These are phyloP conservation scores for Aegithalos caudatus DNA, from an alignment of 2,113 vertebrate genomes.

Conservation along the genomic window DNA sequence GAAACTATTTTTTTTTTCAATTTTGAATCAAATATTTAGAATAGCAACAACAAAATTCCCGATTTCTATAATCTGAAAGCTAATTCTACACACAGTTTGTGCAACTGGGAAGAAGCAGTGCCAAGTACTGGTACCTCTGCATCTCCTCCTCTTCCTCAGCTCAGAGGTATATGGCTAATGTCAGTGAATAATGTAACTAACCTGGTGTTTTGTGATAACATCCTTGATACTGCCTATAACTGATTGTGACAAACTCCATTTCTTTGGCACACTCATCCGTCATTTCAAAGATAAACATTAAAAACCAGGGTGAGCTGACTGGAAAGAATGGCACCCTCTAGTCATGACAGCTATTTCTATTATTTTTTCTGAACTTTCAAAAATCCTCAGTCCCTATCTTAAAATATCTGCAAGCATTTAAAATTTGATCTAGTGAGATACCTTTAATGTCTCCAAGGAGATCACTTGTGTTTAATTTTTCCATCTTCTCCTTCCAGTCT, in stretches of 20 bases:
- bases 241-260: background rate
- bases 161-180: background rate
- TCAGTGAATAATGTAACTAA: background rate
- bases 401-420: background rate
- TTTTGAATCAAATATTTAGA: background rate
- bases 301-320: background rate
- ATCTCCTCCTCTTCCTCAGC: background rate
- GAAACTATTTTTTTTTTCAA: background rate
- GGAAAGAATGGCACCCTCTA: background rate
- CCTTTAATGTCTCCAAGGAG: slow-evolving; percentile 98
- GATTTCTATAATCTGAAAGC: background rate
- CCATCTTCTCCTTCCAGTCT: slow-evolving; percentile 99
- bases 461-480: slow-evolving; percentile 93
- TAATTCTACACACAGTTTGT: background rate
- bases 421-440: slow-evolving; percentile 63
- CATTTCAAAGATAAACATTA: background rate
- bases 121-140: background rate
- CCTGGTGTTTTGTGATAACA: background rate
- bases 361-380: background rate
- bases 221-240: background rate
- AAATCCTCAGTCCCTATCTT: background rate
- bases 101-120: background rate
- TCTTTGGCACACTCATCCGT: background rate
- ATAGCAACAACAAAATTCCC: background rate
- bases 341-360: background rate